Percentiles rank a stretch among this genome's conserved stretches.
These are phyloP conservation scores for Anthonomus grandis DNA, from an alignment of 1,140 invertebrate genomes.

Conservation along the genomic window DNA sequence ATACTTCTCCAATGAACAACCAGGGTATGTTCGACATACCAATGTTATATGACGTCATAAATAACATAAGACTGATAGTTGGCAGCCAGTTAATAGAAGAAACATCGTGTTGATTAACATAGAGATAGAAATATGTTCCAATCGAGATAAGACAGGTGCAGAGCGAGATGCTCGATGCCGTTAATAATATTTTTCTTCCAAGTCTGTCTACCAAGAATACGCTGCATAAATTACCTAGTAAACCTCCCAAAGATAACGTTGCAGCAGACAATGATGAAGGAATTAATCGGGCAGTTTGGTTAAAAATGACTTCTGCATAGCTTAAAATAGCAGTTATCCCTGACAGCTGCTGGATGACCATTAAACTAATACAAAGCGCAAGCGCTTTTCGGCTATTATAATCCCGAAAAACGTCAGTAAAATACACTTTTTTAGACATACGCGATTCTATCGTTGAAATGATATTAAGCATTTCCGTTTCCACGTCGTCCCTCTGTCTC, in stretches of 20 bases:
- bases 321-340: slow-evolving; percentile 81
- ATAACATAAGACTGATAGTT: slow-evolving; percentile 26
- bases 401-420: slow-evolving; percentile 57
- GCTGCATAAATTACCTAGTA: slow-evolving; percentile 5
- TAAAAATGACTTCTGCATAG: slow-evolving; percentile 71
- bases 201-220: slow-evolving; percentile 38
- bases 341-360: slow-evolving; percentile 69
- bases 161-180: slow-evolving; percentile 65
- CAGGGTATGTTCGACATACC: slow-evolving; percentile 78
- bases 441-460: no score
- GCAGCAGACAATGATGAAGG: slow-evolving; percentile 40
- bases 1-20: slow-evolving; percentile 79
- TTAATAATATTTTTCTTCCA: slow-evolving; percentile 68
- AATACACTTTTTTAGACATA: slow-evolving; percentile 48
- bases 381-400: slow-evolving; percentile 61
- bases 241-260: slow-evolving; percentile 55
- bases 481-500: slow-evolving; percentile 46
- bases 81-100: slow-evolving; percentile 32
- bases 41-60: slow-evolving; percentile 31
- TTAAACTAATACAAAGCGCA: slow-evolving; percentile 64
- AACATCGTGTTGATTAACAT: slow-evolving; percentile 6
- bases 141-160: slow-evolving; percentile 47
- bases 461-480: slow-evolving; percentile 61
- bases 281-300: slow-evolving; percentile 56
- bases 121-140: slow-evolving; percentile 22